Evolutionary conservation across 2,888 invertebrate genomes (phyloP), one percentile per base, ranked within the genome.

Genomic region (Exocentrus adspersus): DNA sequence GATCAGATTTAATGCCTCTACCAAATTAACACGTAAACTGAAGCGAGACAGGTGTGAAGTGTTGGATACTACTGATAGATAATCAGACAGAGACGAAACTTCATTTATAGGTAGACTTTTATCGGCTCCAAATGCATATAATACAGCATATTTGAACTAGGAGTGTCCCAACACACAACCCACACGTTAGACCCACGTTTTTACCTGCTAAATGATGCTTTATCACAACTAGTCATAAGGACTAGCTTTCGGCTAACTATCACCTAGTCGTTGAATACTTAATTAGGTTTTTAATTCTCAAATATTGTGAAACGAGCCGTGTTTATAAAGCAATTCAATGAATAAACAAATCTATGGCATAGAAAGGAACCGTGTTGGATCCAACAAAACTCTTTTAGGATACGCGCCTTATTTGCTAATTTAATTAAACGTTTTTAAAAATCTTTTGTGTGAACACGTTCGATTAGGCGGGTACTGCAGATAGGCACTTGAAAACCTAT

Each of bases 121-220:
- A 73, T 72, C 71, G 65, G 68, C 65, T 73, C 72, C 68, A 72
- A 74, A 76, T 73, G 75, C 75, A 75, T 72, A 67, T 70, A 65
- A 69, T 63, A 72, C 72, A 71, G 70, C 73, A 77, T 77, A 76
- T 76, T 77, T 74, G 74, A 76, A 73, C 74, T 76, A 75, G 77
- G 77, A 75, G 77, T 77, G 77, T 72, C 72, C 62, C 65, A 71
- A 71, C 70, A 69, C 57, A 59, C 74, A 67, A 71, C 77, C 77
- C 75, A 77, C 77, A 70, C 77, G 63, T 57, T 57, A 57, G 69
- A 69, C 75, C 77, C 75, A 75, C 76, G 74, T 74, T 70, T 70
- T 63, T 63, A 60, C 63, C 62, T 60, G 64, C 60, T 69, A 70
- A 69, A 74, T 65, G 69, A 65, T 72, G 69, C 72, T 72, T 70